Conservation (phyloP, 2,797 vertebrate genomes). For the Rhynchotus rufescens region DNA sequence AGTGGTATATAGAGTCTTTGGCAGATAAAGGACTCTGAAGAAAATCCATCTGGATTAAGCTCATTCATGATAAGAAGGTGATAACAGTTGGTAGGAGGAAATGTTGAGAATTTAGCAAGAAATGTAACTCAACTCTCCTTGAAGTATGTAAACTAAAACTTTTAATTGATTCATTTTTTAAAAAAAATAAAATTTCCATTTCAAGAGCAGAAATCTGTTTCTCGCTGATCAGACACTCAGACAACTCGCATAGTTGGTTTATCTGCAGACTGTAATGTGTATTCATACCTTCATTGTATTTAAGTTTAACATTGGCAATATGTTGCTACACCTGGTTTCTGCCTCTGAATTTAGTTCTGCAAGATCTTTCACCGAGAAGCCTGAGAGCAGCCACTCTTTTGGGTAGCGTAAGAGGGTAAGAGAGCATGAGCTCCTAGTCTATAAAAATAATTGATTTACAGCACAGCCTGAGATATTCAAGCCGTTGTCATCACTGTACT, state of each 20-base stretch:
- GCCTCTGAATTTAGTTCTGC: not conserved
- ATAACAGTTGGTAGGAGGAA: not conserved
- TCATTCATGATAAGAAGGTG: not conserved
- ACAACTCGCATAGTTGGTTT: not conserved
- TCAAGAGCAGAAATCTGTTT: not conserved
- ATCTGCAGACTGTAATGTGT: not conserved
- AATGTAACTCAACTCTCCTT: not conserved
- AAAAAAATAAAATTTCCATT: not conserved
- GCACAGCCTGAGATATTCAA: not conserved
- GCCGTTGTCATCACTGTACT: fast-evolving
- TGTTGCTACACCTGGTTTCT: not conserved
- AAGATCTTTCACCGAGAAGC: not conserved
- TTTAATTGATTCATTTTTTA: not conserved
- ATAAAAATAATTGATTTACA: not conserved
- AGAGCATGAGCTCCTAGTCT: not conserved
- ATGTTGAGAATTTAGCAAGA: not conserved
- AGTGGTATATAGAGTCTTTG: not conserved
- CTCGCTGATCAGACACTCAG: not conserved
- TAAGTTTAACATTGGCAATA: not conserved
- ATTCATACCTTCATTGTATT: not conserved
- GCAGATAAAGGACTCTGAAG: not conserved
- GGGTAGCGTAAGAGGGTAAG: not conserved
- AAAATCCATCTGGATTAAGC: slow-evolving; percentile 27
- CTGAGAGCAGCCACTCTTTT: not conserved
- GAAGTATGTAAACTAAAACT: not conserved